A percentile compares a stretch with the other conserved stretches of the same genome.
Evolutionary conservation across 35 echinoderm and acorn worm genomes (phyloP).

Genomic region (Holothuria glaberrima): DNA sequence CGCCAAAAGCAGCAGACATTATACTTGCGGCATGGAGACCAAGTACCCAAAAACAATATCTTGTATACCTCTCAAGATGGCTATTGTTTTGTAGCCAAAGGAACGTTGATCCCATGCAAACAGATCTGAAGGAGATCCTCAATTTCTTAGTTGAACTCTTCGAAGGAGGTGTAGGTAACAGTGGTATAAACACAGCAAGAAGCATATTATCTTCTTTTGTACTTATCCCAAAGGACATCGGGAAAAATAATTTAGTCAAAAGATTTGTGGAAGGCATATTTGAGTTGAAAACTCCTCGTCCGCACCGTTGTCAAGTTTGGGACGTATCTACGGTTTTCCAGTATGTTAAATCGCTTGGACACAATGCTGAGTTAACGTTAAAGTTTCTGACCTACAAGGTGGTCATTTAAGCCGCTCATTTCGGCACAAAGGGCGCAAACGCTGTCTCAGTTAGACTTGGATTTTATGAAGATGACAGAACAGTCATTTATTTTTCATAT

Average conservation of each 20-base stretch:
- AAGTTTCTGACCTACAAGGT: constrained; percentile 53
- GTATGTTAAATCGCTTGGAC: too few relatives aligned
- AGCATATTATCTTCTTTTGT: constrained; percentile 48
- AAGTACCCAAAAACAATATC: constrained; percentile 57
- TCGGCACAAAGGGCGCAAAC: constrained; percentile 51
- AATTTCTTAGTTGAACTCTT: constrained; percentile 35
- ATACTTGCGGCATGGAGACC: constrained; percentile 56
- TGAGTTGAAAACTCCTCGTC: too few relatives aligned
- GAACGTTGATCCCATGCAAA: constrained; percentile 48
- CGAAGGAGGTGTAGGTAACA: constrained; percentile 19
- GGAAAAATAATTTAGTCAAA: constrained; percentile 20
- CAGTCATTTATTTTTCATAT: too few relatives aligned
- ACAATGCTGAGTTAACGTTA: too few relatives aligned
- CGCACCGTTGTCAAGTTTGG: constrained; percentile 57
- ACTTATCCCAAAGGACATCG: constrained; percentile 15
- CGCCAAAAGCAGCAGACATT: constrained; percentile 36
- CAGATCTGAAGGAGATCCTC: constrained; percentile 29
- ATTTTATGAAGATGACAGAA: too few relatives aligned
- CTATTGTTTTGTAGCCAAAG: constrained; percentile 43
- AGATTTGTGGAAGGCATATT: too few relatives aligned
- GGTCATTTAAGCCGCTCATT: constrained; percentile 52
- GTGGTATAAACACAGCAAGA: constrained; percentile 22
- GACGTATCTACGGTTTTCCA: not conserved
- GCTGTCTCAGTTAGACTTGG: constrained; percentile 19
- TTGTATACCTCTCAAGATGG: constrained; percentile 24